A percentile compares a stretch with the other conserved stretches of the same genome.
Evolutionary conservation across 2,888 invertebrate species (phyloP).

Genomic region (Tachina fera): DNA sequence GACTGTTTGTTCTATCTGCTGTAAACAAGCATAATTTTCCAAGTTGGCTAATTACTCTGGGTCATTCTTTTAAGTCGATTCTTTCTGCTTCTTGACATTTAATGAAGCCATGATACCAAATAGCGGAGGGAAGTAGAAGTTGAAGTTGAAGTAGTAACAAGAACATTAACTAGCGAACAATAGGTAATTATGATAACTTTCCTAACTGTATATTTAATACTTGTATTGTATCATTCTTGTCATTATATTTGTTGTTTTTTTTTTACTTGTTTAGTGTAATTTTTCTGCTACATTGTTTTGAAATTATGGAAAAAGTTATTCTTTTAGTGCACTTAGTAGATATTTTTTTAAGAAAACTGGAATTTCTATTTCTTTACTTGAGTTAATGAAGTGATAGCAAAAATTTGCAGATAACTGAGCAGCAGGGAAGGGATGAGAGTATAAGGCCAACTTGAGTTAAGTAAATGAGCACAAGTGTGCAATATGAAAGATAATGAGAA

Average conservation of each 20-base stretch:
- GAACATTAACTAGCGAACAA: constrained; percentile 30
- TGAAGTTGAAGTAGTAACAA: background rate
- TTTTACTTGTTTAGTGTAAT: constrained; percentile 7
- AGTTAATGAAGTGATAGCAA: constrained; percentile 65
- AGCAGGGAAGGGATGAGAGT: background rate
- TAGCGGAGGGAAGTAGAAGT: too few relatives aligned
- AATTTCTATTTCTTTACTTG: background rate
- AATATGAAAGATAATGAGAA: constrained; percentile 44
- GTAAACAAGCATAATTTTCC: constrained; percentile 22
- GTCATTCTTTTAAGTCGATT: constrained; percentile 20
- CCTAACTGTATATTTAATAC: constrained; percentile 41
- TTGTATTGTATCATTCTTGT: constrained; percentile 26
- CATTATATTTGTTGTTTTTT: constrained; percentile 9
- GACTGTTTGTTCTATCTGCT: background rate
- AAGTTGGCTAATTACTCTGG: constrained; percentile 50
- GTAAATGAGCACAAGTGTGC: constrained; percentile 40
- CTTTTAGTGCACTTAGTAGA: background rate
- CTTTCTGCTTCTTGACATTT: constrained; percentile 13
- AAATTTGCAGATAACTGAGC: constrained; percentile 32
- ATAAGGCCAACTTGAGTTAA: constrained; percentile 14
- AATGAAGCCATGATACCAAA: background rate
- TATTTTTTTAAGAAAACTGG: background rate
- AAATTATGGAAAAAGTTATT: constrained; percentile 29
- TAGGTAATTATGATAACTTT: constrained; percentile 61
- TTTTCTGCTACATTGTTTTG: constrained; percentile 14